A percentile compares a stretch with the other conserved stretches of the same genome.
Evolutionary conservation across 2,888 invertebrate genomes (phyloP).

Genomic region (Caenorhabditis afra): DNA sequence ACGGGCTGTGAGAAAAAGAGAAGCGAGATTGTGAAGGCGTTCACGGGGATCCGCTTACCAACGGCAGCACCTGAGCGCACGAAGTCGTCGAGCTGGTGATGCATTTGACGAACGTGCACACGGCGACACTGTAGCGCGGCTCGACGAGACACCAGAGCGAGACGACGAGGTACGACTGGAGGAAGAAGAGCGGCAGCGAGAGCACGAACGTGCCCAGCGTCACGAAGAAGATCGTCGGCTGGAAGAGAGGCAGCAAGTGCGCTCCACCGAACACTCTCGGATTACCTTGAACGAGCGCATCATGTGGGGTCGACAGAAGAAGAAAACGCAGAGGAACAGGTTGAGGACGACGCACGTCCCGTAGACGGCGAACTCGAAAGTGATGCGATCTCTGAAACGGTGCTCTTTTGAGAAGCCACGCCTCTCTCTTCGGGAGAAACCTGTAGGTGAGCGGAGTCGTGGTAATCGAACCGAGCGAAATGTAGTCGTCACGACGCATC

Average conservation of each 20-base stretch:
- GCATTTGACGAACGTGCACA: constrained; percentile 57
- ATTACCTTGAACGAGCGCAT: constrained; percentile 45
- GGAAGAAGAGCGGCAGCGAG: constrained; percentile 48
- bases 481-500: constrained; percentile 6
- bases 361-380: constrained; percentile 51
- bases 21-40: not conserved
- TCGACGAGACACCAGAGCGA: constrained; percentile 46
- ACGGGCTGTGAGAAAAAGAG: constrained; percentile 43
- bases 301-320: constrained; percentile 42
- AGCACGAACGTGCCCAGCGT: constrained; percentile 54
- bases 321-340: constrained; percentile 46
- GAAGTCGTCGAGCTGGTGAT: constrained; percentile 57
- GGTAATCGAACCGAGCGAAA: constrained; percentile 40
- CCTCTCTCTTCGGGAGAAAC: too few relatives aligned
- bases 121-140: constrained; percentile 36
- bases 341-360: constrained; percentile 54
- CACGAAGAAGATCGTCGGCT: constrained; percentile 56
- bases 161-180: constrained; percentile 48
- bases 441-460: constrained; percentile 48
- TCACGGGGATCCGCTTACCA: constrained; percentile 39
- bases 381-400: constrained; percentile 53
- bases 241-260: too few relatives aligned
- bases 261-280: too few relatives aligned
- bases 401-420: too few relatives aligned
- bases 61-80: constrained; percentile 53